phyloP scores from a whole-genome alignment of 2,113 vertebrate genomes.

The Macaca mulatta region DNA sequence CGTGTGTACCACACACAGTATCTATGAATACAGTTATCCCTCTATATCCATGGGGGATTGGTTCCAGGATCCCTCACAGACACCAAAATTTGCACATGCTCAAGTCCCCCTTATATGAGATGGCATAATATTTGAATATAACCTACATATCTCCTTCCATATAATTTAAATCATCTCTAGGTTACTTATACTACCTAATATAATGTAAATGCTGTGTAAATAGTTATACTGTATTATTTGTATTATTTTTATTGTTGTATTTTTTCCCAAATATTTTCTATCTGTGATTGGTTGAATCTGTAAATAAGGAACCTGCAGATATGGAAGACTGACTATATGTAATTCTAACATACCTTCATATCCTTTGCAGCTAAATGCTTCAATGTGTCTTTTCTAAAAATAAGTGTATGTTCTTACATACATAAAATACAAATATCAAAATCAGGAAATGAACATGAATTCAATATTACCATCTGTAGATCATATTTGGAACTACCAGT shows the following conservation, averaged over 20 bases:
- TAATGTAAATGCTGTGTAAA: not conserved
- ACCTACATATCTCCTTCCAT: not conserved
- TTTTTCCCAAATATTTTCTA: not conserved
- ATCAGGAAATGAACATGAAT: not conserved
- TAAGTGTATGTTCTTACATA: not conserved
- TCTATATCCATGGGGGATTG: not conserved
- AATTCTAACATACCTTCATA: not conserved
- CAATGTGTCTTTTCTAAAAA: not conserved
- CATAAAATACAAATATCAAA: not conserved
- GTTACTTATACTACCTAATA: not conserved
- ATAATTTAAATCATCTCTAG: not conserved
- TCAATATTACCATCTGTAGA: not conserved
- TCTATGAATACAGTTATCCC: not conserved
- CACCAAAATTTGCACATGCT: not conserved
- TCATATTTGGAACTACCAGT: not conserved
- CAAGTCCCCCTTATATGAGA: not conserved
- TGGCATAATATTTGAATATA: not conserved
- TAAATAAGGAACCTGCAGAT: not conserved
- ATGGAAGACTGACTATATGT: not conserved
- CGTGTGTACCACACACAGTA: not conserved
- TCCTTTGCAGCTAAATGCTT: not conserved
- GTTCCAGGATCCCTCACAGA: not conserved
- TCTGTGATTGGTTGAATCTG: not conserved
- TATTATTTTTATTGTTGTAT: not conserved
- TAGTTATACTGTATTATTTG: not conserved